Percentiles rank a stretch among this genome's conserved stretches.
These are phyloP conservation scores for Nephrocerus scutellatus DNA, from an alignment of 2,888 invertebrate genomes.

Conservation along the genomic window DNA sequence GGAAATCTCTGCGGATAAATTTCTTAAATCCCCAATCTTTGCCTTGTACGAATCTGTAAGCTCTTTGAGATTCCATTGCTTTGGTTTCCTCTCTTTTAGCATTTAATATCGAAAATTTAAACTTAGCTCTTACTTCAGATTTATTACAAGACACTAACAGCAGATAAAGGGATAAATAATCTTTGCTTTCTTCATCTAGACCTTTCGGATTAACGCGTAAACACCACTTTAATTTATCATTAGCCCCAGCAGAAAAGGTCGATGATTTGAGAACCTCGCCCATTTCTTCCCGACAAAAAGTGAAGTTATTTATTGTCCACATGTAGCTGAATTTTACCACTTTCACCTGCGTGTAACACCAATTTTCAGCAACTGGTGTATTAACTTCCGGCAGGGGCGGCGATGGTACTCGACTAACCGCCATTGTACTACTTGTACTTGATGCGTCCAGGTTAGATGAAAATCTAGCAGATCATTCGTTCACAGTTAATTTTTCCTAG, in stretches of 20 bases:
- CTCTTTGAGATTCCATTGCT: slow-evolving; percentile 96
- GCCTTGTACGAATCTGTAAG: slow-evolving; percentile 99
- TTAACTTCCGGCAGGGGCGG: slow-evolving; percentile 91
- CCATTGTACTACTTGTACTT: slow-evolving; percentile 90
- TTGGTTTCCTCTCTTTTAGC: slow-evolving; percentile 99
- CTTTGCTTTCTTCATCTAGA: slow-evolving; percentile 99
- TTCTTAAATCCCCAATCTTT: slow-evolving; percentile 99
- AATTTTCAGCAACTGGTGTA: slow-evolving; percentile 98
- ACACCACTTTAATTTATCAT: slow-evolving; percentile 99
- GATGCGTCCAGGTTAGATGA: slow-evolving; percentile 70
- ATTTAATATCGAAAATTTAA: slow-evolving; percentile 99
- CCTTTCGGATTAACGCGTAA: slow-evolving; percentile 99
- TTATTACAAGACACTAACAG: slow-evolving; percentile 99
- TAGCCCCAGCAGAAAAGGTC: slow-evolving; percentile 98
- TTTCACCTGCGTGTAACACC: slow-evolving; percentile 99
- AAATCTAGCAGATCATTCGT: slow-evolving; percentile 81
- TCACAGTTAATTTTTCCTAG: slow-evolving; percentile 77
- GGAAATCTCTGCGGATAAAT: slow-evolving; percentile 97
- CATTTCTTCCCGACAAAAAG: slow-evolving; percentile 99
- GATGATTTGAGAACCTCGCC: slow-evolving; percentile 99
- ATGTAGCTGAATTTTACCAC: slow-evolving; percentile 99
- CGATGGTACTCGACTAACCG: slow-evolving; percentile 94
- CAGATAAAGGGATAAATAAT: slow-evolving; percentile 97
- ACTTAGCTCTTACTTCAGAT: slow-evolving; percentile 99
- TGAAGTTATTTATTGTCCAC: slow-evolving; percentile 99